These are phyloP conservation scores for Dicyrtomina minuta DNA, from an alignment of 2,888 invertebrate species.

Conservation along the genomic window DNA sequence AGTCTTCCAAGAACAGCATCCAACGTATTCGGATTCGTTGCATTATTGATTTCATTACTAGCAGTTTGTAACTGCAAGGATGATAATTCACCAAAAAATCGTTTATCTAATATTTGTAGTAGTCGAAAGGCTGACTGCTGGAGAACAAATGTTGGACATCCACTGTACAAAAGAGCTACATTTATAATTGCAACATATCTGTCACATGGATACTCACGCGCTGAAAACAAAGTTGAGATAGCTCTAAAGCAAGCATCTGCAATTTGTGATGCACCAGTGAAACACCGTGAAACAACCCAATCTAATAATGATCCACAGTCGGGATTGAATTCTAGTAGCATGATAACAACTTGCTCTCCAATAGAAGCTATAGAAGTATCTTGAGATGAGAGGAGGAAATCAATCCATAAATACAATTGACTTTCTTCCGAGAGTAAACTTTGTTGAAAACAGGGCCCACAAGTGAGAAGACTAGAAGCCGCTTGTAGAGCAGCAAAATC, in stretches of 20 bases:
- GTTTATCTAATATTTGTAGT: conserved; percentile 86
- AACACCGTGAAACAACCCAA: conserved; percentile 98
- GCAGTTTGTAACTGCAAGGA: conserved; percentile 42
- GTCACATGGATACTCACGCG: conserved; percentile 96
- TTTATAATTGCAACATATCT: conserved; percentile 97
- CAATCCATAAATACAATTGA: conserved; percentile 89
- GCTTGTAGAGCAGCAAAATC: conserved; percentile 70
- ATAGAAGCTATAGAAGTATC: conserved; percentile 60
- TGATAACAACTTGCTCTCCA: conserved; percentile 57
- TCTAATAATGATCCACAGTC: conserved; percentile 88
- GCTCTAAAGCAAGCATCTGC: conserved; percentile 97
- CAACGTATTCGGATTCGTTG: conserved; percentile 73
- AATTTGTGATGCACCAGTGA: conserved; percentile 84
- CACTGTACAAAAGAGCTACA: conserved; percentile 93
- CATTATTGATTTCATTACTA: conserved; percentile 57
- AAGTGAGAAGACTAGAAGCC: conserved; percentile 92
- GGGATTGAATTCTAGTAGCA: conserved; percentile 91
- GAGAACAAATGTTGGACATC: conserved; percentile 86
- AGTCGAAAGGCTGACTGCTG: conserved; percentile 92
- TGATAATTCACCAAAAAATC: conserved; percentile 78
- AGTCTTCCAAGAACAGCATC: conserved; percentile 77
- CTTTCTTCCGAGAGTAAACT: conserved; percentile 85
- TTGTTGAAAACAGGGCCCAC: conserved; percentile 91
- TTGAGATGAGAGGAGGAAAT: conserved; percentile 81
- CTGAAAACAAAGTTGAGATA: conserved; percentile 92